Conservation (phyloP, 2,113 vertebrate species). For the Trogon melanurus region DNA sequence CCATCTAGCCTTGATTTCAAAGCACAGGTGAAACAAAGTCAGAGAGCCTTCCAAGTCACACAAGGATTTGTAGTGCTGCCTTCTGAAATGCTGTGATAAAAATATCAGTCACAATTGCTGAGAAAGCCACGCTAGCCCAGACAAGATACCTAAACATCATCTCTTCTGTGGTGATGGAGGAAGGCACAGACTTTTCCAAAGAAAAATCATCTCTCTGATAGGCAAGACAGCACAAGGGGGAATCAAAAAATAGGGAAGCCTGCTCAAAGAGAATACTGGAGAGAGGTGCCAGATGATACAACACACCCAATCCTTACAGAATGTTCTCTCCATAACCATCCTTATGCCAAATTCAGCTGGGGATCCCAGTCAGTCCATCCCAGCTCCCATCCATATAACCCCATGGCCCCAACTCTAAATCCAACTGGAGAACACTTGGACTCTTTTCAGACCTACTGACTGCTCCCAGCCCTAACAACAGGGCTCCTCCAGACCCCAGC, state of each 20-base stretch:
- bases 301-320: background rate
- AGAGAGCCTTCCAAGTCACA: background rate
- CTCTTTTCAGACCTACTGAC: background rate
- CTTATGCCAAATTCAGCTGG: background rate
- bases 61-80: background rate
- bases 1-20: background rate
- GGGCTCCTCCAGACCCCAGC: background rate
- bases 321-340: background rate
- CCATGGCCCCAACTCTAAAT: background rate
- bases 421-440: background rate
- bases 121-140: background rate
- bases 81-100: fast-evolving
- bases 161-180: background rate
- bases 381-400: background rate
- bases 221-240: background rate
- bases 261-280: background rate
- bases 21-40: background rate
- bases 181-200: background rate
- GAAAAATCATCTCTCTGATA: background rate
- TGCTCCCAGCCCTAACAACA: background rate
- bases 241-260: background rate
- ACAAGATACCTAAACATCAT: background rate
- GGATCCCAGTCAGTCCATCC: background rate
- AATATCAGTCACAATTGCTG: background rate
- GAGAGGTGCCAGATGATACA: background rate